These are phyloP conservation scores for Brachyopa scutellaris DNA, from an alignment of 2,888 invertebrate species.

Conservation along the genomic window DNA sequence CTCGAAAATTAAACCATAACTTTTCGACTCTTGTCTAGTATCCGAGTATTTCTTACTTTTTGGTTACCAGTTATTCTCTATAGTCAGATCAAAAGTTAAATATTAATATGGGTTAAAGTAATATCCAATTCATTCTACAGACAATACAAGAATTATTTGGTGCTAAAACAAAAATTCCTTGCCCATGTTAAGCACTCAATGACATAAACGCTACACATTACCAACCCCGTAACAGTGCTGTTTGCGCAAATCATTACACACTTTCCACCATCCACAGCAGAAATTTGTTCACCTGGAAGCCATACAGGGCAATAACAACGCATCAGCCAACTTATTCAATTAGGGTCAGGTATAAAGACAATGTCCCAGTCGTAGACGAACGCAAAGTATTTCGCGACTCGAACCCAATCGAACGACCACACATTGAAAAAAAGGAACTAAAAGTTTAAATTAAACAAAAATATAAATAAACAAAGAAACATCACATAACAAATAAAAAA, in stretches of 20 bases:
- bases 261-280: constrained; percentile 27
- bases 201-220: constrained; percentile 20
- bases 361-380: constrained; percentile 8
- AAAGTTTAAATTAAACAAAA: not conserved
- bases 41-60: too few relatives aligned
- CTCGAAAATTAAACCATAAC: too few relatives aligned
- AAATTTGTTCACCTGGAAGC: constrained; percentile 51
- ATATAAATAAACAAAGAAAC: not conserved
- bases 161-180: not conserved
- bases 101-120: too few relatives aligned
- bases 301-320: constrained; percentile 52
- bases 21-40: too few relatives aligned
- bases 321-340: constrained; percentile 62
- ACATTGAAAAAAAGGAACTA: constrained; percentile 10
- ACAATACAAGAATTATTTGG: too few relatives aligned
- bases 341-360: constrained; percentile 65
- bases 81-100: too few relatives aligned
- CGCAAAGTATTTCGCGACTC: constrained; percentile 70
- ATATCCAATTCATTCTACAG: too few relatives aligned
- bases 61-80: too few relatives aligned
- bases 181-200: not conserved
- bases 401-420: constrained; percentile 65
- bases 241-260: constrained; percentile 32
- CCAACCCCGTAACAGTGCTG: not conserved
- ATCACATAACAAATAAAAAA: not conserved